These are phyloP conservation scores for Ambastaia sidthimunki DNA, from an alignment of 2,797 vertebrate genomes.

Conservation along the genomic window DNA sequence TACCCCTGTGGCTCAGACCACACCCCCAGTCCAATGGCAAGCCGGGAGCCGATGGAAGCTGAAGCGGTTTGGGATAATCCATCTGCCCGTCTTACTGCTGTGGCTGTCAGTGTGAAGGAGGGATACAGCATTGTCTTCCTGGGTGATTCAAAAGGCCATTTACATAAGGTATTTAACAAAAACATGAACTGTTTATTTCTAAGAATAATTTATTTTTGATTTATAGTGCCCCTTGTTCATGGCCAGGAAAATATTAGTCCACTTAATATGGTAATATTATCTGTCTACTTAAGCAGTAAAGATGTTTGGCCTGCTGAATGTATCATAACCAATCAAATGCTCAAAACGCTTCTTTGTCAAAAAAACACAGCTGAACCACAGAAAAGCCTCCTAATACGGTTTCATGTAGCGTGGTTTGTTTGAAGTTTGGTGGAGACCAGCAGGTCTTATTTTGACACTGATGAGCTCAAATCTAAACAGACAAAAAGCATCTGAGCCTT, in stretches of 20 bases:
- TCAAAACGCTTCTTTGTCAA: conserved; percentile 29
- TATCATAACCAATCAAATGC: conserved; percentile 26
- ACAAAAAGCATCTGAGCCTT: background rate
- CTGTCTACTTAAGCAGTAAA: conserved; percentile 23
- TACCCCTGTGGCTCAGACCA: conserved; percentile 97
- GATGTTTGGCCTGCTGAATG: conserved; percentile 16
- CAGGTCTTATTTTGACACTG: conserved; percentile 7
- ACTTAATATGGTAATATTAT: conserved; percentile 38
- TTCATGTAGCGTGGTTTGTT: conserved; percentile 4
- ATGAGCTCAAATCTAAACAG: conserved; percentile 15
- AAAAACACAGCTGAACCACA: too few species aligned
- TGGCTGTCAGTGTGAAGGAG: conserved; percentile 86
- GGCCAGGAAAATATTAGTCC: background rate
- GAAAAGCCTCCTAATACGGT: background rate
- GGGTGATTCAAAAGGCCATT: conserved; percentile 89
- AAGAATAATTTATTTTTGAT: conserved; percentile 7
- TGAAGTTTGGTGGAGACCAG: background rate
- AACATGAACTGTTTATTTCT: conserved; percentile 13
- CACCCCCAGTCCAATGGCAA: conserved; percentile 97
- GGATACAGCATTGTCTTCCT: conserved; percentile 91
- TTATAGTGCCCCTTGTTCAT: conserved; percentile 6
- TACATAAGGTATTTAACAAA: conserved; percentile 78
- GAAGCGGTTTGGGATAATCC: conserved; percentile 79
- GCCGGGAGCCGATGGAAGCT: conserved; percentile 80
- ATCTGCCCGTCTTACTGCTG: conserved; percentile 84